Conservation (phyloP, 2,888 invertebrate species). For the Hemithea aestivaria region DNA sequence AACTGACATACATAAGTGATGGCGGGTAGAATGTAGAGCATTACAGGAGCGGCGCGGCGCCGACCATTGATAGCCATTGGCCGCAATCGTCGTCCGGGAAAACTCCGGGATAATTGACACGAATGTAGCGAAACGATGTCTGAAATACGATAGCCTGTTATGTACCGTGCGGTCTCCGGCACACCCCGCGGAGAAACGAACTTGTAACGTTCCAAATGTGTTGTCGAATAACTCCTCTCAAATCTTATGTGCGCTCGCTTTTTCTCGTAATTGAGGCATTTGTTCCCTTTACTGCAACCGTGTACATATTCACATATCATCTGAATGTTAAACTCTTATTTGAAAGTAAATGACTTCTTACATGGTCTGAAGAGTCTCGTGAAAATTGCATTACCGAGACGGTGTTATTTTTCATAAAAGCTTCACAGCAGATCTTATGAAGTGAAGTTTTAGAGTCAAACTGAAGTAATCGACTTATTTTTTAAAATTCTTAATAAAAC, state of each 20-base stretch:
- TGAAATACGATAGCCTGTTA: constrained; percentile 43
- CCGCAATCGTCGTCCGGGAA: constrained; percentile 62
- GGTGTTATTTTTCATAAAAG: too few species aligned
- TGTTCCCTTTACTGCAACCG: constrained; percentile 9
- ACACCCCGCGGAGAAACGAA: constrained; percentile 36
- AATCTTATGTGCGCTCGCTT: constrained; percentile 21
- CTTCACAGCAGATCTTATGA: too few species aligned
- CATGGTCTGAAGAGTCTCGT: too few species aligned
- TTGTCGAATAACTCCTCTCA: constrained; percentile 30
- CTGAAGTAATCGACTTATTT: too few species aligned
- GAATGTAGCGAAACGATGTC: constrained; percentile 55
- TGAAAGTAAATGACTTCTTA: too few species aligned
- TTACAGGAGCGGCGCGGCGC: constrained; percentile 44
- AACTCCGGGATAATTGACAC: constrained; percentile 71
- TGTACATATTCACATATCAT: constrained; percentile 1
- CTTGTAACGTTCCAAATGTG: constrained; percentile 32
- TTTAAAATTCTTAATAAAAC: too few species aligned
- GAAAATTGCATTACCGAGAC: not conserved
- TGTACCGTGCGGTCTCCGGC: constrained; percentile 28
- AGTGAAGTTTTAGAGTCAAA: too few species aligned
- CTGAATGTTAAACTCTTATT: constrained; percentile 1
- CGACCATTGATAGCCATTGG: constrained; percentile 60
- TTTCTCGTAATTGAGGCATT: constrained; percentile 29
- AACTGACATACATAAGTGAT: constrained; percentile 66
- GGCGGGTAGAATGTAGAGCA: constrained; percentile 50